A percentile compares a stretch with the other conserved stretches of the same genome.
These are phyloP conservation scores for Apaloderma vittatum DNA, from an alignment of 2,113 vertebrate species.

Conservation along the genomic window DNA sequence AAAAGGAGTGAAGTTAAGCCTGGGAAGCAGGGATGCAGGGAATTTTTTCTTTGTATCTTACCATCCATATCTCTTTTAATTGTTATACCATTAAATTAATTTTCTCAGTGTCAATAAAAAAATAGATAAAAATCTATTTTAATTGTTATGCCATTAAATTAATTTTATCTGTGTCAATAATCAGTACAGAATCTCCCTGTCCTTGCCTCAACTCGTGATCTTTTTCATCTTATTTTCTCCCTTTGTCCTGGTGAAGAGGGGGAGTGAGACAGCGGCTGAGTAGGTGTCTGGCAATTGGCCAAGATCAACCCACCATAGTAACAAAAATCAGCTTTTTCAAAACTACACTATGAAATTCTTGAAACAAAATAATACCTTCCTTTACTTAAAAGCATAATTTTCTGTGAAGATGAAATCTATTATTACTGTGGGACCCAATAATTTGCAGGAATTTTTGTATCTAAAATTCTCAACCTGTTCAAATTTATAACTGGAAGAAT, in stretches of 20 bases:
- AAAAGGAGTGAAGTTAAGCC: not conserved
- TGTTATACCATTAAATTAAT: not conserved
- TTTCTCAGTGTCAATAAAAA: not conserved
- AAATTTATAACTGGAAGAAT: not conserved
- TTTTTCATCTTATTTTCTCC: not conserved
- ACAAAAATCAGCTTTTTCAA: not conserved
- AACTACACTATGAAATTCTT: not conserved
- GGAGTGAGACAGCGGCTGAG: not conserved
- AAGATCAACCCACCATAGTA: not conserved
- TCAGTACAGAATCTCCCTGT: not conserved
- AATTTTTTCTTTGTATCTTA: not conserved
- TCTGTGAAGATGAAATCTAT: not conserved
- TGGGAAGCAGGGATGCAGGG: not conserved
- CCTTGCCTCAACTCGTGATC: not conserved
- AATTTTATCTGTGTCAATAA: not conserved
- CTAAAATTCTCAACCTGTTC: not conserved
- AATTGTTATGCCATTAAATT: not conserved
- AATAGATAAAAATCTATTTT: too few relatives aligned
- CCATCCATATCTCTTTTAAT: not conserved
- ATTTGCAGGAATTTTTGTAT: not conserved
- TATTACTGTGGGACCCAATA: not conserved
- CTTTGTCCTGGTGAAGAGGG: not conserved
- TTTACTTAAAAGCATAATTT: not conserved
- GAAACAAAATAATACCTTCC: not conserved
- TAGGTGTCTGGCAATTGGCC: not conserved